Conservation (phyloP, 2,888 invertebrate species). For the Adelphocoris suturalis region DNA sequence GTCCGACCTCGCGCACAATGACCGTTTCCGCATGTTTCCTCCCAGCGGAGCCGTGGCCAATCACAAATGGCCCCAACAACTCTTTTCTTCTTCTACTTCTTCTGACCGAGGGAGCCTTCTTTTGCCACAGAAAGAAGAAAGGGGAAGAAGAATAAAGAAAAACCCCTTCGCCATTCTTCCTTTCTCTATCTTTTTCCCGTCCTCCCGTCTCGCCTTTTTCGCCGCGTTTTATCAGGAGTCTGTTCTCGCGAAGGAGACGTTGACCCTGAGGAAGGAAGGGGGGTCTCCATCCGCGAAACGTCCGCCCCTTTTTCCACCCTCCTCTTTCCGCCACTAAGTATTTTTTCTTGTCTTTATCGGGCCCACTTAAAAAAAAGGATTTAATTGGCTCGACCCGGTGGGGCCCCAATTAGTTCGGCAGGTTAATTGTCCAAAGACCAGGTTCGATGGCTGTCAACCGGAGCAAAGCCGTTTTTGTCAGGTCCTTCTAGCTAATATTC, state of each 20-base stretch:
- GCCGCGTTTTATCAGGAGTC: constrained; percentile 40
- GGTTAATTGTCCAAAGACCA: not conserved
- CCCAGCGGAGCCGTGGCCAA: constrained; percentile 55
- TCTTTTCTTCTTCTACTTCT: constrained; percentile 24
- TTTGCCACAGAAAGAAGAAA: constrained; percentile 46
- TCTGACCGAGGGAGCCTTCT: constrained; percentile 34
- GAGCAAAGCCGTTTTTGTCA: not conserved
- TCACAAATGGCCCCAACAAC: constrained; percentile 51
- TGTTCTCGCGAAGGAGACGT: constrained; percentile 18
- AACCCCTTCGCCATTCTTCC: not conserved
- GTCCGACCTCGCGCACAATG: constrained; percentile 37
- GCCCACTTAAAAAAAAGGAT: not conserved
- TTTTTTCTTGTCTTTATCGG: constrained; percentile 15
- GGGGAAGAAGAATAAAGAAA: constrained; percentile 48
- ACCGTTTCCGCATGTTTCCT: constrained; percentile 60
- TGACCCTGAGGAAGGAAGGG: constrained; percentile 43
- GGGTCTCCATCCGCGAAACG: constrained; percentile 30
- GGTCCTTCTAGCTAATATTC: not conserved
- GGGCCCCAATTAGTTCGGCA: not conserved
- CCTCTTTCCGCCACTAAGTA: not conserved
- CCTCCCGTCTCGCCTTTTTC: constrained; percentile 22
- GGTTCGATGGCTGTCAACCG: not conserved
- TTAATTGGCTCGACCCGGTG: constrained; percentile 15
- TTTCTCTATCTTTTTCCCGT: constrained; percentile 19
- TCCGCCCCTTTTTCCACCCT: not conserved